Percentiles rank a stretch among this genome's conserved stretches.
phyloP scores from a whole-genome alignment of 2,797 vertebrate genomes.

The Chiroxiphia lanceolata region DNA sequence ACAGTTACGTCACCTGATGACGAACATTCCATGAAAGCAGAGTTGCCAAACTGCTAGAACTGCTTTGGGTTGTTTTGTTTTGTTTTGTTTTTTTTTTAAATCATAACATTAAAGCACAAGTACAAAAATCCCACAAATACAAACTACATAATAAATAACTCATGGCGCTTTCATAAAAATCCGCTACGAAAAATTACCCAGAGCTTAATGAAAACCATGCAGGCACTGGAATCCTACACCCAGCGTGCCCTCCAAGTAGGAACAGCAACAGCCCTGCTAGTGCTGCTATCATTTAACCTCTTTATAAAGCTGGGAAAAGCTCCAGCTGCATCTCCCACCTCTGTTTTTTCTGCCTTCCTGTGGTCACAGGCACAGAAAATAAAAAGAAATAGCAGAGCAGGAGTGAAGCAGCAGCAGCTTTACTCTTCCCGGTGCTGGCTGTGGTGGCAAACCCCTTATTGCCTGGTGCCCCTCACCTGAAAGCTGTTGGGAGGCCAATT shows the following conservation, averaged over 20 bases:
- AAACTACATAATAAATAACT: constrained; percentile 39
- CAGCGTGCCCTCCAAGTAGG: background rate
- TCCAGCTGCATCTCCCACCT: background rate
- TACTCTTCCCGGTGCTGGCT: background rate
- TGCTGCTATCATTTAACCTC: background rate
- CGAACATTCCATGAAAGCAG: background rate
- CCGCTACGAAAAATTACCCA: background rate
- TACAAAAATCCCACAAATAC: background rate
- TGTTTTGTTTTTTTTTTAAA: background rate
- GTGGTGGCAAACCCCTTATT: rapidly evolving
- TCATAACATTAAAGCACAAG: background rate
- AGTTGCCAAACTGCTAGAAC: background rate
- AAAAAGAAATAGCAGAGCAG: background rate
- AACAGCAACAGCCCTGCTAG: background rate
- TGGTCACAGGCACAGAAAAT: background rate
- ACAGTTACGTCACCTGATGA: background rate
- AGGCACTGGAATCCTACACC: background rate
- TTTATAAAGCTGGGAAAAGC: background rate
- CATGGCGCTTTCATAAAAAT: constrained; percentile 6
- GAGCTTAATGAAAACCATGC: constrained; percentile 33
- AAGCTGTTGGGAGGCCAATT: background rate
- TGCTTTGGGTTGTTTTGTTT: too few relatives aligned
- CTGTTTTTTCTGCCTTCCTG: background rate
- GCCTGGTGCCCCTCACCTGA: background rate
- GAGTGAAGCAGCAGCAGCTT: background rate